Base-by-base conservation (phyloP, 2,113 vertebrate species). In the Trinectes maculatus region DNA sequence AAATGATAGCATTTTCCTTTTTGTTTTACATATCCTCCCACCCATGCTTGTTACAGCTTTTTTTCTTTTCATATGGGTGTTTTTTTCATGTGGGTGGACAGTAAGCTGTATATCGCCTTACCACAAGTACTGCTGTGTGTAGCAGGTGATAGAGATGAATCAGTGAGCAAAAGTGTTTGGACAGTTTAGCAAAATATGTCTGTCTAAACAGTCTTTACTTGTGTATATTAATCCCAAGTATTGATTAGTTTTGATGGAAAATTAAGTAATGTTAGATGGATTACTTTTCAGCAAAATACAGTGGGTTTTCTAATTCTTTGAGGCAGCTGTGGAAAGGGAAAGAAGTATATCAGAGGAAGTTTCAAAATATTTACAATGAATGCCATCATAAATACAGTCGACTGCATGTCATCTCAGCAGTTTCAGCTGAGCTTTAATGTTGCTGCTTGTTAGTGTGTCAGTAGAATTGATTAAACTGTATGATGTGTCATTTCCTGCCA, bases 401-500 rank as follows among this genome's bases (percentile, higher is more conserved):
- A 42, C 8, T 36, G 11, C 29, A 13, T 52, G 11, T 29, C 28
- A 10, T n/a, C 3, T 33, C 5, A 28, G 36, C 10, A 26, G 37
- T 3, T 48, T 46, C 9, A 16, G 26, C 33, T 55, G 33, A 8
- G 39, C 54, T 51, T 47, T 48, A 22, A 59, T 61, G 60, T 26
- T 26, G 29, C 37, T 74, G 73, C 54, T 21, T 42, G 36, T 31
- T 22, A 26, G 15, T 1, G n/a, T 40, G 53, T 79, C 71, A 66
- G 61, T 63, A 74, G 71, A 75, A 51, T 28, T 11, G 0, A 47
- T 31, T 25, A 5, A 49, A 47, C 19, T 25, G 46, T 55, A 43
- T 9, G 46, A 74, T 79, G 71, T 84, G 73, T 85, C 83, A 83
- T 87, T 89, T 87, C 86, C 82, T 87, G 80, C 31, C 46, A 26